phyloP scores from a whole-genome alignment of 2,113 vertebrate genomes.

The Oreocharis arfaki region DNA sequence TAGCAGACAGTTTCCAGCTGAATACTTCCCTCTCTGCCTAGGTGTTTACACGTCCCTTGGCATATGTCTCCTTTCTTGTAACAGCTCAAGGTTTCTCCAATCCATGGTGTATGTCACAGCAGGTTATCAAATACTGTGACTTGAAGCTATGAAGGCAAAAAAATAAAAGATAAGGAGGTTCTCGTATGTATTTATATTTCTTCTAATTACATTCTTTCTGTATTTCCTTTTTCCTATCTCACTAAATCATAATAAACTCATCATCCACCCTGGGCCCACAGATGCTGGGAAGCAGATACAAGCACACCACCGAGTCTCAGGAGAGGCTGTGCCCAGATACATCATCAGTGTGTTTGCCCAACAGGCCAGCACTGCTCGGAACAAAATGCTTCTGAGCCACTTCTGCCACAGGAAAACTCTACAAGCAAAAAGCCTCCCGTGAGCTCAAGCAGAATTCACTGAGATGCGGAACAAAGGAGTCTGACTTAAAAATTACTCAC shows the following conservation, averaged over 20 bases:
- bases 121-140: not conserved
- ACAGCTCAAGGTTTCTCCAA: not conserved
- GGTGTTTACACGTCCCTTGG: not conserved
- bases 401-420: not conserved
- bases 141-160: not conserved
- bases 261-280: not conserved
- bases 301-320: not conserved
- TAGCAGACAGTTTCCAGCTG: not conserved
- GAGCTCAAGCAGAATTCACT: not conserved
- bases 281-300: not conserved
- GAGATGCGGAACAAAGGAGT: not conserved
- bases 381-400: not conserved
- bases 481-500: not conserved
- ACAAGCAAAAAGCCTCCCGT: not conserved
- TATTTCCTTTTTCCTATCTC: not conserved
- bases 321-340: not conserved
- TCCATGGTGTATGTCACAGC: not conserved
- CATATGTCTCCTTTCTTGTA: not conserved
- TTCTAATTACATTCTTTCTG: not conserved
- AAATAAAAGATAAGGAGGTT: not conserved
- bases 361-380: not conserved
- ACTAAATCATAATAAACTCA: not conserved
- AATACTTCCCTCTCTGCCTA: not conserved
- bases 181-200: not conserved
- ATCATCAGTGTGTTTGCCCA: not conserved